phyloP scores from a whole-genome alignment of 2,113 vertebrate species.

The Corynorhinus townsendii region DNA sequence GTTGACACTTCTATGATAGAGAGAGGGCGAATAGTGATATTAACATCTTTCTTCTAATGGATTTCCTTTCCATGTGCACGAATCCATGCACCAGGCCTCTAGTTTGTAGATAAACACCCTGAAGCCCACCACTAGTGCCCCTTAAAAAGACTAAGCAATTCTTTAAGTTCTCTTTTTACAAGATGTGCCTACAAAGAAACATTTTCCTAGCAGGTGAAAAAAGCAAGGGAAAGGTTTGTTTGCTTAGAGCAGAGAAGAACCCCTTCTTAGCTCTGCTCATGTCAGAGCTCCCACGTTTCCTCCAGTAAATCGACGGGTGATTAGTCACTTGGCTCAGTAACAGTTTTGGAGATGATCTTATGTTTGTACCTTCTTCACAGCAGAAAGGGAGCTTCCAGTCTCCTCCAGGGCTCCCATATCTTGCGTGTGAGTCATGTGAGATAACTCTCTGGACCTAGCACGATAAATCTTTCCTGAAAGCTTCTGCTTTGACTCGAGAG shows the following conservation, averaged over 20 bases:
- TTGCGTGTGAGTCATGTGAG: slow-evolving; percentile 18
- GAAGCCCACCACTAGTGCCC: neutral
- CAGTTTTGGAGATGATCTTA: neutral
- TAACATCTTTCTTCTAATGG: too few species aligned
- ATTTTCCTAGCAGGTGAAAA: neutral
- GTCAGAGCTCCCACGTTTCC: neutral
- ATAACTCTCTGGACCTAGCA: neutral
- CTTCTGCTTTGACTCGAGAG: slow-evolving; percentile 52
- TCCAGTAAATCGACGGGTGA: neutral
- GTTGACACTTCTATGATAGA: too few species aligned
- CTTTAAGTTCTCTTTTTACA: neutral
- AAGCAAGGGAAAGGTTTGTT: neutral
- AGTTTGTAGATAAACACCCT: neutral
- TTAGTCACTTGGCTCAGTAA: neutral
- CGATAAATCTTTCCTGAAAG: slow-evolving; percentile 33
- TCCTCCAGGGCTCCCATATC: neutral
- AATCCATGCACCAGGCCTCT: too few species aligned
- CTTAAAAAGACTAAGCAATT: neutral
- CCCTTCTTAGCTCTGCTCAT: neutral
- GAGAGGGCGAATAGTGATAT: too few species aligned
- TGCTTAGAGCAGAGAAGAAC: neutral
- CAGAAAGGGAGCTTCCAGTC: neutral
- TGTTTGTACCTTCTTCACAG: slow-evolving; percentile 20
- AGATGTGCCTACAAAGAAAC: neutral
- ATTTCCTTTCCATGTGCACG: too few species aligned